phyloP scores from a whole-genome alignment of 2,888 invertebrate species.

The Epirrita christyi region DNA sequence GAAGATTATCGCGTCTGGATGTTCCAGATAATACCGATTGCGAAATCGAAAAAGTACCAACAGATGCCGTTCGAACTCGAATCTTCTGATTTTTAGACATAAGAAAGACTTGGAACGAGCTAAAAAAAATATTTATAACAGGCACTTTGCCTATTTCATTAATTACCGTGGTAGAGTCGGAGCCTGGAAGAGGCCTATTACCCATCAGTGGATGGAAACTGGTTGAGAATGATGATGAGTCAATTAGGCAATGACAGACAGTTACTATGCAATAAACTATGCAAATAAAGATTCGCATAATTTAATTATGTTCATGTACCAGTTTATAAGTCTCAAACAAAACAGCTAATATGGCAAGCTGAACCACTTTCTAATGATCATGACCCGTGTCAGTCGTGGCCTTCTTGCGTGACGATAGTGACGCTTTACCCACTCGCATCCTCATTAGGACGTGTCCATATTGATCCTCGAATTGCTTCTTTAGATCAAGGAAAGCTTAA shows the following conservation, averaged over 20 bases:
- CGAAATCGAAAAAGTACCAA: constrained; percentile 32
- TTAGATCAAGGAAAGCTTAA: too few relatives aligned
- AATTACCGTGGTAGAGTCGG: neutral
- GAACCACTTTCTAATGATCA: constrained; percentile 59
- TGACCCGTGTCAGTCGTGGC: constrained; percentile 44
- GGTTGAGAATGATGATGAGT: too few relatives aligned
- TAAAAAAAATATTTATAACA: neutral
- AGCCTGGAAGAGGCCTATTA: neutral
- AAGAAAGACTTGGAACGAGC: neutral
- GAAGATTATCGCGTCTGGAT: constrained; percentile 63
- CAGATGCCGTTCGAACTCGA: constrained; percentile 12
- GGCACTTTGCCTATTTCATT: neutral
- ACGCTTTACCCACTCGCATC: constrained; percentile 40
- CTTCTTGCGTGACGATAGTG: constrained; percentile 37
- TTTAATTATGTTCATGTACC: too few relatives aligned
- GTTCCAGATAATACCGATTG: constrained; percentile 35
- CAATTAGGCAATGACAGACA: neutral
- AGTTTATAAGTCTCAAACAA: constrained; percentile 27
- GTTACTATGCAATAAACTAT: neutral
- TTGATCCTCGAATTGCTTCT: neutral
- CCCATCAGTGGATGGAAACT: neutral
- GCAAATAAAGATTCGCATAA: neutral
- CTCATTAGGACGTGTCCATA: constrained; percentile 30
- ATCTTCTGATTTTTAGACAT: neutral
- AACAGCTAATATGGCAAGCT: constrained; percentile 32